Base-by-base conservation (phyloP, 2,113 vertebrate species). In the Lophotis ruficrista region DNA sequence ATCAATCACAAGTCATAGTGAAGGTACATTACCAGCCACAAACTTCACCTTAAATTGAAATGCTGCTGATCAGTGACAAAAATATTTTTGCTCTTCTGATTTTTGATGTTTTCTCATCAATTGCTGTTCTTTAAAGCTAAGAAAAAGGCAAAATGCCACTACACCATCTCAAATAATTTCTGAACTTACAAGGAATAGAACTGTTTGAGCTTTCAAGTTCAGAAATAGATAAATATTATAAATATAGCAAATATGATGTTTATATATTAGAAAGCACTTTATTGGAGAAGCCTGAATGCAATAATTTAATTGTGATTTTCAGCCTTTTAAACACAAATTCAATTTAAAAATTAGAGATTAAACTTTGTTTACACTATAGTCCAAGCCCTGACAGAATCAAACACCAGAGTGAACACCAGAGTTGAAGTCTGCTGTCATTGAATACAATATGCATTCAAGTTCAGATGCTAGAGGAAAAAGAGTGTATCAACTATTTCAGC, bases 41-140 rank as follows among this genome's bases (percentile, higher is more conserved):
- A 91, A 78, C 45, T 54, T 54, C 66, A 62, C 33, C 41, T 94
- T 83, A 88, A 96, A 97, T 56, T 92, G 73, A 96, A 97, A 93
- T 31, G 4, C 56, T 85, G 43, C 23, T 89, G 43, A 82, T 56
- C 19, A 2, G 45, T 47, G 30, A 89, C 14, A 91, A 96, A 94
- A 95, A 30, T 2, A 35, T 37, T 89, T 92, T 89, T 96, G 23
- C 33, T 78, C 23, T 91, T 97, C 64, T 94, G 56, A 53, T 95
- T 93, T 90, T 68, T 14, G 1, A 51, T 50, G 7, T 88, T 94
- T 96, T 93, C 60, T 93, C 47, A 94, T 66, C 48, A 91, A 30
- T 47, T 79, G 19, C 24, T 89, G 14, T 22, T 89, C 94, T 68
- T 87, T 89, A 86, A 89, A 73, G 73, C 27, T 64, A 89, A 92